A percentile compares a stretch with the other conserved stretches of the same genome.
phyloP scores from a whole-genome alignment of 2,113 vertebrate species.

The Fregata magnificens region DNA sequence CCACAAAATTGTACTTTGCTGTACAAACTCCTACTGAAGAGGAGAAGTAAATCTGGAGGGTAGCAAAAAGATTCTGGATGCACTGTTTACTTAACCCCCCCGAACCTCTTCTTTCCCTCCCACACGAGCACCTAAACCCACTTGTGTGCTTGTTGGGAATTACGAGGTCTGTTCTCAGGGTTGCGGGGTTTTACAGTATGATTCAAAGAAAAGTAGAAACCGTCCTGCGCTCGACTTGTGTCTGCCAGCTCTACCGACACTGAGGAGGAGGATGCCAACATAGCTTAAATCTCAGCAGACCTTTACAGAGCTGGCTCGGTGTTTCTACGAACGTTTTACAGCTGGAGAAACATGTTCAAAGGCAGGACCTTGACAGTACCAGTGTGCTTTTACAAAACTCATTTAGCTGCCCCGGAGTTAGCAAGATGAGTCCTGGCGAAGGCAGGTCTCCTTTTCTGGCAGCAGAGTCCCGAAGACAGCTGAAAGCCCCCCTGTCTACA shows the following conservation, averaged over 20 bases:
- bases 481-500: not conserved
- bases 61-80: constrained; percentile 21
- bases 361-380: not conserved
- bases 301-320: constrained; percentile 16
- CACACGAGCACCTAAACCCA: constrained; percentile 29
- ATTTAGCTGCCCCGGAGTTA: not conserved
- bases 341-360: constrained; percentile 43
- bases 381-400: not conserved
- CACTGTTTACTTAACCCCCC: constrained; percentile 25
- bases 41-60: constrained; percentile 15
- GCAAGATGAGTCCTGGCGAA: not conserved
- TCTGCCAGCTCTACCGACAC: constrained; percentile 30
- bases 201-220: constrained; percentile 34
- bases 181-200: not conserved
- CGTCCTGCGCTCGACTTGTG: not conserved
- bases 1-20: constrained; percentile 45
- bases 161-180: constrained; percentile 12
- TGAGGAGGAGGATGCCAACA: constrained; percentile 41
- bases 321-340: constrained; percentile 32
- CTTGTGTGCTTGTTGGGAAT: constrained; percentile 19
- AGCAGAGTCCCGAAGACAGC: not conserved
- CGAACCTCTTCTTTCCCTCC: not conserved
- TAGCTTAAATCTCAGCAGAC: constrained; percentile 45
- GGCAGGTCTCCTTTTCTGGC: not conserved
- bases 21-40: constrained; percentile 7